Conservation (phyloP, 2,888 invertebrate species). For the Bombylius major region DNA sequence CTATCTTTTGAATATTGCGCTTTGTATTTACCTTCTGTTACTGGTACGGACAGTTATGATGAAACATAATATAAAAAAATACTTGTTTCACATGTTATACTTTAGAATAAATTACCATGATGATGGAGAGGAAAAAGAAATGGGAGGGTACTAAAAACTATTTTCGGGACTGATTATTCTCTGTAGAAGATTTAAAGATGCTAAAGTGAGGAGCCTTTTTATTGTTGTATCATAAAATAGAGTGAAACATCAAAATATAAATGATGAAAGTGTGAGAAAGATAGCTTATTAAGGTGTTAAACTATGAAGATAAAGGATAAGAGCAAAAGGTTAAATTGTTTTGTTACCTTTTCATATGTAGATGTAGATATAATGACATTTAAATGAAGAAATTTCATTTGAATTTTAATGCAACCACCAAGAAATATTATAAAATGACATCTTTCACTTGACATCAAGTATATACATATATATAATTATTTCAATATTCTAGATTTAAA, state of each 20-base stretch:
- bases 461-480: neutral
- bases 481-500: no score
- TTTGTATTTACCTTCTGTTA: no score
- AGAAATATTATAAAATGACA: neutral
- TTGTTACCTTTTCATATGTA: neutral
- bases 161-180: neutral
- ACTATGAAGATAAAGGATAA: neutral
- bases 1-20: neutral
- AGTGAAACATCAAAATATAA: neutral
- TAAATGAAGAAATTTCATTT: constrained; percentile 3
- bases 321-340: neutral
- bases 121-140: neutral
- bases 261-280: neutral
- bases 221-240: neutral
- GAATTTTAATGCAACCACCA: neutral
- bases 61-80: no score
- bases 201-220: neutral
- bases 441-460: neutral
- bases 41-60: no score
- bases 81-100: no score
- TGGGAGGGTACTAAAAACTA: constrained; percentile 10
- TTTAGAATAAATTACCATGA: no score
- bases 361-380: constrained; percentile 2
- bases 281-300: neutral
- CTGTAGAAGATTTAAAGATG: neutral